These are phyloP conservation scores for Nebria ingens DNA, from an alignment of 1,140 invertebrate genomes.

Conservation along the genomic window DNA sequence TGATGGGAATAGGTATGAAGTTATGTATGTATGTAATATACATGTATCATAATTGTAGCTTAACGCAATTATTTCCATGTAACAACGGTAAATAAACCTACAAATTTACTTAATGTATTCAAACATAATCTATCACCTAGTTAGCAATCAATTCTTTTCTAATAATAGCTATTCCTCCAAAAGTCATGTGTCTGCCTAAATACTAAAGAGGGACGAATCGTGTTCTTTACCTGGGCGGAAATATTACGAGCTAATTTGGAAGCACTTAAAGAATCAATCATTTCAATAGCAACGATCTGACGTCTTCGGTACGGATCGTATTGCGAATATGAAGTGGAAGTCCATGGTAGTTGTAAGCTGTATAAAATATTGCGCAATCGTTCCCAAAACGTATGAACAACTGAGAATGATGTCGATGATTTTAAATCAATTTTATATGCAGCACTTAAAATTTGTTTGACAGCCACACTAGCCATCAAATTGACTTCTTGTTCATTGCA, in stretches of 20 bases:
- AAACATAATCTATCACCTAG: too few relatives aligned
- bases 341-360: conserved; percentile 51
- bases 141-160: too few relatives aligned
- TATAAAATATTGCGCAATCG: conserved; percentile 61
- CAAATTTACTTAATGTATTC: too few relatives aligned
- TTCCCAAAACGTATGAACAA: conserved; percentile 64
- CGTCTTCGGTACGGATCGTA: conserved; percentile 63
- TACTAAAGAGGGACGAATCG: too few relatives aligned
- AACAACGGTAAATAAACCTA: too few relatives aligned
- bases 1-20: too few relatives aligned
- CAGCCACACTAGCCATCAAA: conserved; percentile 61
- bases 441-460: conserved; percentile 71
- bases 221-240: conserved; percentile 54
- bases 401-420: conserved; percentile 61
- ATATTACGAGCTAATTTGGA: conserved; percentile 63
- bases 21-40: too few relatives aligned
- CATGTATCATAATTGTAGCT: too few relatives aligned
- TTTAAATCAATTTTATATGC: conserved; percentile 79
- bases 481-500: conserved; percentile 43
- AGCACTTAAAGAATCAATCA: conserved; percentile 62
- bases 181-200: too few relatives aligned
- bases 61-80: too few relatives aligned
- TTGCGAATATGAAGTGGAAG: conserved; percentile 45
- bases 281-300: conserved; percentile 54
- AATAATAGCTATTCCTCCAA: too few relatives aligned